Conservation (phyloP, 2,888 invertebrate species). For the Dynastes hyllus region DNA sequence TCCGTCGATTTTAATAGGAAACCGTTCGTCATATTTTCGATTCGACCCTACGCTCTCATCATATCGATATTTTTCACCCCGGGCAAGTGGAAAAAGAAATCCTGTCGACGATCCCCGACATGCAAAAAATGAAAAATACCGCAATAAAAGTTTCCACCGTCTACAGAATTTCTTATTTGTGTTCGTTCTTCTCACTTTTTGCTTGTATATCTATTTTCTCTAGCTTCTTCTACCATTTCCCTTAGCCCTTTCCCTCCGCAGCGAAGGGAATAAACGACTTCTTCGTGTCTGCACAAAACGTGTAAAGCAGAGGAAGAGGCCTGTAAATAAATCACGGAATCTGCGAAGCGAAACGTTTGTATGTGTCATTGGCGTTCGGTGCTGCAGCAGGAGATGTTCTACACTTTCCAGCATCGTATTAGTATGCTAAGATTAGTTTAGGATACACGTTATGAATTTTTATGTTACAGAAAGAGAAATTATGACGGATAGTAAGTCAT, state of each 20-base stretch:
- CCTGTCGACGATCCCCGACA: neutral
- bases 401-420: neutral
- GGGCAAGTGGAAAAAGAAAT: neutral
- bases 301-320: conserved; percentile 44
- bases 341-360: conserved; percentile 35
- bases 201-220: conserved; percentile 4
- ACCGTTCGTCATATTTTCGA: conserved; percentile 17
- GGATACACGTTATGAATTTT: neutral
- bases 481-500: no score
- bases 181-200: neutral
- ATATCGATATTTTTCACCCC: conserved; percentile 23
- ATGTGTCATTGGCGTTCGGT: conserved; percentile 12
- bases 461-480: neutral
- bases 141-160: conserved; percentile 35
- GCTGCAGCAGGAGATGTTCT: neutral
- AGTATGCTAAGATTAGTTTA: neutral
- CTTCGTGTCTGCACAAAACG: conserved; percentile 25
- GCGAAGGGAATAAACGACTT: conserved; percentile 13
- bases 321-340: conserved; percentile 36
- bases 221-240: neutral
- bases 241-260: conserved; percentile 5
- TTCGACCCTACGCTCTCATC: conserved; percentile 7
- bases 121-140: conserved; percentile 31
- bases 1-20: conserved; percentile 30
- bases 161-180: conserved; percentile 31